phyloP scores from a whole-genome alignment of 2,797 vertebrate species.

The Synanceia verrucosa region DNA sequence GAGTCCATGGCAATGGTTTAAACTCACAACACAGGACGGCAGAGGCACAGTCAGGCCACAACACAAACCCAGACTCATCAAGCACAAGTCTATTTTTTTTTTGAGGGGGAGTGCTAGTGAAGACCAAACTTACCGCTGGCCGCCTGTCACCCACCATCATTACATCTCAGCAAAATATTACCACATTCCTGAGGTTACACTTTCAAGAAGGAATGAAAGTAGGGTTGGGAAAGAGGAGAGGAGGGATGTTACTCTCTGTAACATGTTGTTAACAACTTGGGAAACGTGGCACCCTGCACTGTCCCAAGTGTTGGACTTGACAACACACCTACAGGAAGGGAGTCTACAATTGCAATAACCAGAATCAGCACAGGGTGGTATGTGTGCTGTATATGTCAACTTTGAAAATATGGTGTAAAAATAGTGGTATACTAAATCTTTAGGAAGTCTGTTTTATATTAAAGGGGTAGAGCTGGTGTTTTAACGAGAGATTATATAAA shows the following conservation, averaged over 20 bases:
- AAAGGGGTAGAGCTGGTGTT: background rate
- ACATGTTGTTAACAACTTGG: constrained; percentile 63
- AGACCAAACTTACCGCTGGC: constrained; percentile 80
- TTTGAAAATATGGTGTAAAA: constrained; percentile 3
- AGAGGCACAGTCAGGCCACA: constrained; percentile 70
- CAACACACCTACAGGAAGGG: constrained; percentile 57
- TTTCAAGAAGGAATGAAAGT: constrained; percentile 63
- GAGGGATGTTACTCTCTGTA: constrained; percentile 54
- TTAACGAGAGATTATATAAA: background rate
- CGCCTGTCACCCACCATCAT: constrained; percentile 84
- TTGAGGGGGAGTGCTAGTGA: constrained; percentile 72
- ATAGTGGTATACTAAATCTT: background rate
- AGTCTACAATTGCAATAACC: constrained; percentile 49
- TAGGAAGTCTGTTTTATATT: background rate
- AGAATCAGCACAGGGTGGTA: constrained; percentile 33
- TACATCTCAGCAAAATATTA: constrained; percentile 82
- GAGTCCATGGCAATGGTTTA: constrained; percentile 71
- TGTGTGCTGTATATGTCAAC: background rate
- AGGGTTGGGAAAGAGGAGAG: constrained; percentile 43
- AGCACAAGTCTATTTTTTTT: constrained; percentile 41
- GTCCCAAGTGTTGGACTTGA: constrained; percentile 60
- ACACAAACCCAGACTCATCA: constrained; percentile 73
- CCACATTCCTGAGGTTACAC: constrained; percentile 79
- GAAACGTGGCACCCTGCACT: constrained; percentile 51
- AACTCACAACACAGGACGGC: constrained; percentile 72